A percentile compares a stretch with the other conserved stretches of the same genome.
Conservation (phyloP, 2,888 invertebrate genomes). For the Lasioglossum villosulum region DNA sequence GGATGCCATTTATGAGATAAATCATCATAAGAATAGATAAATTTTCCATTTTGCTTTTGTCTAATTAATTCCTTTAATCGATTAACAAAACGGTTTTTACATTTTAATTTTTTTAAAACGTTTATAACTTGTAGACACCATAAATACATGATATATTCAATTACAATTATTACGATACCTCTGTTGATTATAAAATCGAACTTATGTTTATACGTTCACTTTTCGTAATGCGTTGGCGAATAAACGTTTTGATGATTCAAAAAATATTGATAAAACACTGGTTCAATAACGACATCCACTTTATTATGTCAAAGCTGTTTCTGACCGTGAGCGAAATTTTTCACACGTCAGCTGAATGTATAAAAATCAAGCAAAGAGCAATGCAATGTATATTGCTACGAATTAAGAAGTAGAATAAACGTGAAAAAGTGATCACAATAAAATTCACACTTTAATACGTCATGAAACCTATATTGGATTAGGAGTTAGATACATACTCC, state of each 20-base stretch:
- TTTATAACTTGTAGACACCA: neutral
- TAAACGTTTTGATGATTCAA: neutral
- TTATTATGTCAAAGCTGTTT: neutral
- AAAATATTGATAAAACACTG: neutral
- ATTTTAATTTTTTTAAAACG: too few relatives aligned
- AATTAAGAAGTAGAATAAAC: too few relatives aligned
- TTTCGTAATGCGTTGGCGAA: neutral
- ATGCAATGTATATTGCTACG: neutral
- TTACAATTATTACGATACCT: neutral
- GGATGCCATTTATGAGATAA: too few relatives aligned
- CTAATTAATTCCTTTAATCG: too few relatives aligned
- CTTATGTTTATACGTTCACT: too few relatives aligned
- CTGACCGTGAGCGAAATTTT: constrained; percentile 3
- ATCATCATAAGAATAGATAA: too few relatives aligned
- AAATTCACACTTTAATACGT: too few relatives aligned
- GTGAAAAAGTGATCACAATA: too few relatives aligned
- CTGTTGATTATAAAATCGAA: neutral
- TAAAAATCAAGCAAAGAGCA: neutral
- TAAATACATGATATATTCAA: neutral
- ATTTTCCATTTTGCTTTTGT: too few relatives aligned
- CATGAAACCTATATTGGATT: too few relatives aligned
- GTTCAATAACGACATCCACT: neutral
- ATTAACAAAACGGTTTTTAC: too few relatives aligned
- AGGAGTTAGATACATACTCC: too few relatives aligned
- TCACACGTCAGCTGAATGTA: constrained; percentile 24